Evolutionary conservation across 2,113 vertebrate genomes (phyloP).

Genomic region (Platichthys flesus): DNA sequence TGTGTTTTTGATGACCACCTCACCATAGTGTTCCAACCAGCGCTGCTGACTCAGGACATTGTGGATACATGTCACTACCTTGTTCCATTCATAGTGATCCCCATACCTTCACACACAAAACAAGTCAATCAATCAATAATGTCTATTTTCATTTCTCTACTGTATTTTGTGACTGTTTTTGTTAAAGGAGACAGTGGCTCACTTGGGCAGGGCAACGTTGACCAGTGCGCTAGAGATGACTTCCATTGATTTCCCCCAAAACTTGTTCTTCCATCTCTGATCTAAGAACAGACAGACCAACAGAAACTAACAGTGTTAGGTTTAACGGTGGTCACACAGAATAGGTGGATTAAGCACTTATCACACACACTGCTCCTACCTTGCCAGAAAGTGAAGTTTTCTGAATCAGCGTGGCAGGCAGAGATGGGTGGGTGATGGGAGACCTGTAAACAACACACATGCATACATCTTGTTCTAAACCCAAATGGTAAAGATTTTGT

Average conservation of each 20-base stretch:
- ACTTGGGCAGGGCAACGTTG: constrained; percentile 88
- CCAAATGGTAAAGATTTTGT: not conserved
- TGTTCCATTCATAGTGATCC: constrained; percentile 96
- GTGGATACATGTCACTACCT: constrained; percentile 93
- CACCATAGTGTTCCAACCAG: constrained; percentile 93
- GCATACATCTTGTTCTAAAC: not conserved
- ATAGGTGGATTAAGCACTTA: no score
- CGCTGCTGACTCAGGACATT: constrained; percentile 92
- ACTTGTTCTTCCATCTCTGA: constrained; percentile 96
- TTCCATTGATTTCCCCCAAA: constrained; percentile 96
- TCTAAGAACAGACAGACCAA: constrained; percentile 73
- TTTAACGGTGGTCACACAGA: not conserved
- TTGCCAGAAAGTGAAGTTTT: constrained; percentile 95
- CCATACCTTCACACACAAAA: constrained; percentile 79
- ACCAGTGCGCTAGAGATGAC: constrained; percentile 89
- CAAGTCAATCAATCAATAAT: not conserved
- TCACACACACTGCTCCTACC: constrained; percentile 71
- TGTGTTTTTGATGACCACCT: constrained; percentile 89
- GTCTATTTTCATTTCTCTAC: not conserved
- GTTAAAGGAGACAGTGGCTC: constrained; percentile 41
- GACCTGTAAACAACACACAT: constrained; percentile 77
- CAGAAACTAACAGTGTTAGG: not conserved
- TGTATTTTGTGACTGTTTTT: not conserved
- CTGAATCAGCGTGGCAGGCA: constrained; percentile 89
- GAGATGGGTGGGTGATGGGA: constrained; percentile 91